Evolutionary conservation across 2,888 invertebrate species (phyloP), one percentile per base, ranked within the genome.

Genomic region (Chymomyza fuscimana): DNA sequence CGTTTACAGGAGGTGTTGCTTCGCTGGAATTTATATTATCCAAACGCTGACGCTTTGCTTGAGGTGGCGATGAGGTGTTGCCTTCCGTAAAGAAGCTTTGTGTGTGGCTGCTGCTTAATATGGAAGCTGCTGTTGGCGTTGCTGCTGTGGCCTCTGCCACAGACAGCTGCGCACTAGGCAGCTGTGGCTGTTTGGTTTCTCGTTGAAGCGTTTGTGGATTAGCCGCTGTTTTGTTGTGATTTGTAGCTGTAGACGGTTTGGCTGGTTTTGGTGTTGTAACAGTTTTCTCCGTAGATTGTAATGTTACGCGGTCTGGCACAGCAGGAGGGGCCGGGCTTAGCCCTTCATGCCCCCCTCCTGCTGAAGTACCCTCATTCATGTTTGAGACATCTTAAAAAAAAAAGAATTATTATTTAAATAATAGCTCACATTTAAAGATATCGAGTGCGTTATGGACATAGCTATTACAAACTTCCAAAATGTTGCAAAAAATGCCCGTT

Each of bases 291-390:
- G 84, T 85, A 73, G 81, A 77, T 81, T 87, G 86, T 83, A 83
- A 80, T 70, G 78, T 90, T 79, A 86, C 85, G 91, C 91, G 92
- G 91, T 92, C 91, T 90, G 90, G 88, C 90, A 92, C 92, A 92
- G 92, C 92, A 92, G 92, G 92, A 92, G 92, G 91, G 91, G 91
- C 92, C 89, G 91, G 91, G 91, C 87, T 90, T 82, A 87, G 88
- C 91, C 92, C 91, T 92, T 90, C 90, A 89, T 91, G 92, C 91
- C 92, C 92, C 91, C 91, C 92, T 92, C 92, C 92, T 92, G 92
- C 92, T 92, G 92, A 92, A 90, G 91, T 91, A 90, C 91, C 91
- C 90, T 92, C 92, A 92, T 92, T 92, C 92, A 92, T 92, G 91
- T 92, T 92, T 91, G 91, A 91, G 90, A 91, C 92, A 92, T 92